Evolutionary conservation across 2,888 invertebrate species (phyloP), one percentile per base, ranked within the genome.

Genomic region (Caenorhabditis sp.): DNA sequence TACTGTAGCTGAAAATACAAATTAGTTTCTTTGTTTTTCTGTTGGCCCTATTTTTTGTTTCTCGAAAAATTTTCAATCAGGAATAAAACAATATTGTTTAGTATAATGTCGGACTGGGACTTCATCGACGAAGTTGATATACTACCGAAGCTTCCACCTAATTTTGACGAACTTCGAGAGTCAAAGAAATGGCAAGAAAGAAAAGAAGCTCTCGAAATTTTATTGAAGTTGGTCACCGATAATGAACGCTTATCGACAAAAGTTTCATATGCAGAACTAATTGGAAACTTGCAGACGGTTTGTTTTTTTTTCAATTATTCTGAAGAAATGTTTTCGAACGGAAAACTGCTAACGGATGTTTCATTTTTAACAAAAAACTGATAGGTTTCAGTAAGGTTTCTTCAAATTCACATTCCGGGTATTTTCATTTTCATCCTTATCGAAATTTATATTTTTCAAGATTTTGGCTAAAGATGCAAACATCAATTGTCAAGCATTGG

Each of bases 111-210:
- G 20, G 71, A 74, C 26, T 71, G 93, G 89, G 97, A 97, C 67
- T 90, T 96, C 0, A 89, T 96, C 38, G 93, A 94, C 83, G 94
- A 97, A 0, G 95, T 95, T 58, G 95, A 99, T 87, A 94, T 99
- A 79, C 89, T 97, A 0, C 93, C 94, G 0, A 94, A 95, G 88
- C 89, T 99, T 43, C 95, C 97, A 0, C 94, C 95, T 89, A 95
- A 97, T 89, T 97, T 97, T 89, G 95, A 93, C 88, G 95, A 96
- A 3, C 94, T 95, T 88, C 88, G 94, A 3, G 95, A 97, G 85
- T 94, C 94, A 0, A 97, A 96, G 88, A 97, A 97, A 87, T 99
- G 99, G 99, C 73, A 72, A 50, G 94, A 97, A 67, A 91, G 99
- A 31, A 96, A 95, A 88, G 96, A 97, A 88, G 93, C 93, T 0